Evolutionary conservation across 2,888 invertebrate genomes (phyloP), one percentile per base, ranked within the genome.

Genomic region (Brenthis daphne): DNA sequence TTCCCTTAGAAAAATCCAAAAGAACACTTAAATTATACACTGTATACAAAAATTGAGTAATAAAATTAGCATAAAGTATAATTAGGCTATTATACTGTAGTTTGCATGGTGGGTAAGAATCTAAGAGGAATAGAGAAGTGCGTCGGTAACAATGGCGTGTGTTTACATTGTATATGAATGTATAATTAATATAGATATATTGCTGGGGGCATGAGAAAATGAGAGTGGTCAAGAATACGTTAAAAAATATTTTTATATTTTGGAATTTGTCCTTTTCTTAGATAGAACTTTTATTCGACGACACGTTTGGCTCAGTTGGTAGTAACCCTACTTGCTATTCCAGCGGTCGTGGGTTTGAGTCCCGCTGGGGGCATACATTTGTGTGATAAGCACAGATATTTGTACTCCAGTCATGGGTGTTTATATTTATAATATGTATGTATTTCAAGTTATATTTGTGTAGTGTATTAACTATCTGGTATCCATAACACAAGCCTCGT

Each of bases 151-250:
- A 90, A 90, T 85, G 80, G 77, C 74, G 77, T 78, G 79, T 92
- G 92, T 92, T 92, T 92, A 92, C 91, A 89, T 91, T 90, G 86
- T 80, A 77, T 76, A 80, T 81, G 92, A 91, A 92, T 92, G 91
- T 85, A 92, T 92, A 92, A 92, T 89, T 90, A 89, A 90, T 89
- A 83, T 78, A 85, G 83, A 89, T 87, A 85, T 88, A 88, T 86
- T 81, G 79, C 81, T 80, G 82, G 77, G 85, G 84, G 84, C 90
- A 90, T 91, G 91, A 90, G 91, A 91, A 91, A 89, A 83, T 68
- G 56, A 37, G 76, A 72, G 77, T 75, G 80, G 82, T 82, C 75
- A 73, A 79, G 88, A 85, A 82, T 89, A 86, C 85, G 84, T 85
- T 79, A 74, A 63, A 68, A 60, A 48, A 24, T 29, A 67, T 64